Percentiles rank a stretch among this genome's conserved stretches.
These are phyloP conservation scores for Blera fallax DNA, from an alignment of 2,888 invertebrate genomes.

Conservation along the genomic window DNA sequence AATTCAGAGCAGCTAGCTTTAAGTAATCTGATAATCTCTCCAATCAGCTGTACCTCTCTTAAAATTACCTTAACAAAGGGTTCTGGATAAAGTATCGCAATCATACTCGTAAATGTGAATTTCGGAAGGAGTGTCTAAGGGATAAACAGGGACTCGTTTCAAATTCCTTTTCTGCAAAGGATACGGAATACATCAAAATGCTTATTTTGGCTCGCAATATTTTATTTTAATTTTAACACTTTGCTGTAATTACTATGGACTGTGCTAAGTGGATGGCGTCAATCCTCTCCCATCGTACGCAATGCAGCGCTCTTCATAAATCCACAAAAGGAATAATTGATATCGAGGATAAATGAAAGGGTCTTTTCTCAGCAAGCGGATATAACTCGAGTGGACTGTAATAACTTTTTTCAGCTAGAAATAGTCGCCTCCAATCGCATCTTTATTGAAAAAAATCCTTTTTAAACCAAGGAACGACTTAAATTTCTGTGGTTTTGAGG, in stretches of 20 bases:
- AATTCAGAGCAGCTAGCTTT: too few relatives aligned
- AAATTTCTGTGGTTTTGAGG: conserved; percentile 30
- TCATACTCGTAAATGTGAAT: not conserved
- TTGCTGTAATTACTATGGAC: conserved; percentile 34
- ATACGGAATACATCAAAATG: conserved; percentile 16
- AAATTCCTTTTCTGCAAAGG: conserved; percentile 38
- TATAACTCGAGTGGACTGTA: not conserved
- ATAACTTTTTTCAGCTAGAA: not conserved
- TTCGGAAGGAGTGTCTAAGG: not conserved
- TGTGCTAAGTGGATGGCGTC: conserved; percentile 2
- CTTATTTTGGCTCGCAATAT: conserved; percentile 21
- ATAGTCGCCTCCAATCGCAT: not conserved
- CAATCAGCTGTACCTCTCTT: not conserved
- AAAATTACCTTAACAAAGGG: too few relatives aligned
- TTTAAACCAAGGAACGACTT: not conserved
- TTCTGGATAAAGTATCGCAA: not conserved
- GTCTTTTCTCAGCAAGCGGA: not conserved
- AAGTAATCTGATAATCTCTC: not conserved
- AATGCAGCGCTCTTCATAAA: not conserved
- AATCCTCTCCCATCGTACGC: not conserved
- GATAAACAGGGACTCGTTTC: conserved; percentile 28
- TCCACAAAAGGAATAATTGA: conserved; percentile 50
- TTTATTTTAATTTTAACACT: conserved; percentile 51
- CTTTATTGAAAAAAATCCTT: not conserved
- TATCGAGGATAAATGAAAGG: not conserved